Conservation (phyloP, 1,140 invertebrate species). For the Caenorhabditis tropicalis region DNA sequence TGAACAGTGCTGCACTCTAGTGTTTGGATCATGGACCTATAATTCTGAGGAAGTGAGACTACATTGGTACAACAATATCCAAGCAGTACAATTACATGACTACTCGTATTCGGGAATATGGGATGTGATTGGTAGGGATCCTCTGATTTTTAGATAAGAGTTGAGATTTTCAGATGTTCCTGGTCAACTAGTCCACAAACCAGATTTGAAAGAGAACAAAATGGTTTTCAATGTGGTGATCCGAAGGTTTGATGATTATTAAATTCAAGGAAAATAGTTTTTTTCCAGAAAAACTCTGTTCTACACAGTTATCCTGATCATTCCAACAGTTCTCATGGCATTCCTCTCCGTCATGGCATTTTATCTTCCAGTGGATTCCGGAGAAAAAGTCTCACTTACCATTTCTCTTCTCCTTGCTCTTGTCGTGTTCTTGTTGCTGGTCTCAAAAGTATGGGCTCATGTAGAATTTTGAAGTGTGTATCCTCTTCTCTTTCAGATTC, state of each 20-base stretch:
- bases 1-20: constrained; percentile 44
- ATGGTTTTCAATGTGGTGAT: constrained; percentile 90
- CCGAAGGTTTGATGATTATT: constrained; percentile 49
- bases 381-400: constrained; percentile 89
- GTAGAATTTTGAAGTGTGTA: neutral
- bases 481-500: constrained; percentile 76
- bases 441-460: constrained; percentile 79
- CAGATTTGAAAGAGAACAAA: constrained; percentile 56
- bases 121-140: constrained; percentile 94
- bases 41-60: constrained; percentile 85
- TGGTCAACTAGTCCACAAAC: constrained; percentile 55
- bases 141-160: too few species aligned
- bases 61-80: constrained; percentile 86
- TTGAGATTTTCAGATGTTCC: constrained; percentile 49
- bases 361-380: constrained; percentile 84
- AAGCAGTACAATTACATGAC: constrained; percentile 91
- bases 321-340: constrained; percentile 96
- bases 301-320: constrained; percentile 98
- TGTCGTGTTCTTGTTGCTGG: constrained; percentile 96
- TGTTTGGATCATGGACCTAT: constrained; percentile 97
- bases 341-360: constrained; percentile 97
- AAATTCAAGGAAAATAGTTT: constrained; percentile 89
- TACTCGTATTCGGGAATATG: constrained; percentile 98
- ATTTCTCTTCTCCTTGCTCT: constrained; percentile 98
- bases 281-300: constrained; percentile 95